A percentile compares a stretch with the other conserved stretches of the same genome.
Evolutionary conservation across 2,113 vertebrate genomes (phyloP).

Genomic region (Poicephalus gulielmi): DNA sequence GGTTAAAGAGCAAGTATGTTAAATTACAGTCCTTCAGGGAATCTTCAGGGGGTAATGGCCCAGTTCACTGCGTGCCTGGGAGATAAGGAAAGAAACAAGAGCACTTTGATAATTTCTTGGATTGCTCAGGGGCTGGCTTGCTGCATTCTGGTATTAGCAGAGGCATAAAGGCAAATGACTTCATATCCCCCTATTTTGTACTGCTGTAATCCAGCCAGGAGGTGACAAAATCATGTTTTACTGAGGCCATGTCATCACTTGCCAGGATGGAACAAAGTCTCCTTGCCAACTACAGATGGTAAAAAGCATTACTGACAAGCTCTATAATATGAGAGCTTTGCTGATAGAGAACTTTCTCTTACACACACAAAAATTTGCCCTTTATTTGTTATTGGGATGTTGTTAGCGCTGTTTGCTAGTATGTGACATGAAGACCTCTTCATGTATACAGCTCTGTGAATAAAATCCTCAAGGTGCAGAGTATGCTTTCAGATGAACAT

Average conservation of each 20-base stretch:
- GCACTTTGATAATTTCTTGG: constrained; percentile 23
- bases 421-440: background rate
- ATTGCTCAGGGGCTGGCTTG: background rate
- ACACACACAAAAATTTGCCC: background rate
- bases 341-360: background rate
- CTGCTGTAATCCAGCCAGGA: constrained; percentile 47
- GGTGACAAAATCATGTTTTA: constrained; percentile 44
- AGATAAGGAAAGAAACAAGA: constrained; percentile 28
- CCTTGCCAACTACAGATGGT: constrained; percentile 21
- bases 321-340: background rate
- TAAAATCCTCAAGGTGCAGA: background rate
- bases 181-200: constrained; percentile 38
- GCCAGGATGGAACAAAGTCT: constrained; percentile 16
- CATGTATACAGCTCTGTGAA: background rate
- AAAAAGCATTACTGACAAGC: constrained; percentile 35
- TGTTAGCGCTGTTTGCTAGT: background rate
- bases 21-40: background rate
- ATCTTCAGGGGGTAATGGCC: background rate
- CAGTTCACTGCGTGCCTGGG: background rate
- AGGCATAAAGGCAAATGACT: constrained; percentile 37
- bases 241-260: constrained; percentile 12
- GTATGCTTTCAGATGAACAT: background rate
- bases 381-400: background rate
- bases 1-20: background rate
- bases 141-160: background rate